phyloP scores from a whole-genome alignment of 1,140 invertebrate genomes.

The Trinorchestia longiramus region DNA sequence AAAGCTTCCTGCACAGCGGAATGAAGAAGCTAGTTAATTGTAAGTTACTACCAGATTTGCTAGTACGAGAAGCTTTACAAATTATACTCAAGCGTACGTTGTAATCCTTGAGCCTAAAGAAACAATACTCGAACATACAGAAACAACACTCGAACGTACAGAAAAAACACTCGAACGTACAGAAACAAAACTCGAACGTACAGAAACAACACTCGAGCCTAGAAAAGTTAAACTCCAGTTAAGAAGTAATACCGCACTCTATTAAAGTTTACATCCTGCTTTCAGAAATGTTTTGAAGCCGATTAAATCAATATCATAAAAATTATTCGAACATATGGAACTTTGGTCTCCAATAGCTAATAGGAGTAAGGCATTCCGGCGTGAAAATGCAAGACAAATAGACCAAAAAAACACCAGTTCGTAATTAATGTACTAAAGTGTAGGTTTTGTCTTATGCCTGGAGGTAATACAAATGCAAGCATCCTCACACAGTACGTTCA shows the following conservation, averaged over 20 bases:
- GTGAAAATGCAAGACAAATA: too few species aligned
- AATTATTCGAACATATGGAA: too few species aligned
- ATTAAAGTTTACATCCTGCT: too few species aligned
- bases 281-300: too few species aligned
- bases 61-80: not conserved
- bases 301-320: too few species aligned
- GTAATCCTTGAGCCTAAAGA: not conserved
- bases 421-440: too few species aligned
- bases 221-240: not conserved
- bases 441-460: too few species aligned
- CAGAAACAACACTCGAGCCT: not conserved
- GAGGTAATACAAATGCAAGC: too few species aligned
- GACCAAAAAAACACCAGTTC: too few species aligned
- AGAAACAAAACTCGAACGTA: not conserved
- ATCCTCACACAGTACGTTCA: too few species aligned
- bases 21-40: not conserved
- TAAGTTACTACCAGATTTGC: not conserved
- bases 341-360: too few species aligned
- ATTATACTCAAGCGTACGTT: not conserved
- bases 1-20: constrained; percentile 32
- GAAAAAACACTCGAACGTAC: not conserved
- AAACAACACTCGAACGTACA: not conserved
- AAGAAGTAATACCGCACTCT: not conserved
- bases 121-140: not conserved
- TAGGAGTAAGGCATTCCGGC: too few species aligned